Evolutionary conservation across 2,888 invertebrate genomes (phyloP).

Genomic region (Hemistola chrysoprasaria): DNA sequence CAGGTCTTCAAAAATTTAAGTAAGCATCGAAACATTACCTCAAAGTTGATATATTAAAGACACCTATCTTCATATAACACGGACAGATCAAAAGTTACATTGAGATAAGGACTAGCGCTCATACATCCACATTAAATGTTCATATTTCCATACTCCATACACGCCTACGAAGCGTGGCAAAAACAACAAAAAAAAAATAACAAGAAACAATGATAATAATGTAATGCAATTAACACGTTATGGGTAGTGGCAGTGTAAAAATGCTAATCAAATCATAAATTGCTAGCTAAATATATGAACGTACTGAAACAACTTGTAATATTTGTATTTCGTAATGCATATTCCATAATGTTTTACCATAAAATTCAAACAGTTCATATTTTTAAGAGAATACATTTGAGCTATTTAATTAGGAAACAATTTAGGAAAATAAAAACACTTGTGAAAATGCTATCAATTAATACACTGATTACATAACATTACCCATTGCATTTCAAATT

Average conservation of each 20-base stretch:
- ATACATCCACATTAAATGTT: slow-evolving; percentile 41
- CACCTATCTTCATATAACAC: slow-evolving; percentile 54
- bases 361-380: too few species aligned
- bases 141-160: slow-evolving; percentile 44
- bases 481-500: slow-evolving; percentile 12
- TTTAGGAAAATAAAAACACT: slow-evolving; percentile 1
- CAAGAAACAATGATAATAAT: slow-evolving; percentile 65
- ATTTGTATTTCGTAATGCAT: too few species aligned
- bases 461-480: slow-evolving; percentile 20
- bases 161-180: slow-evolving; percentile 64
- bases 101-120: slow-evolving; percentile 72
- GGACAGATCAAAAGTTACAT: slow-evolving; percentile 75
- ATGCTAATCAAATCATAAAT: slow-evolving; percentile 31
- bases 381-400: too few species aligned
- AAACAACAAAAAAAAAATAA: slow-evolving; percentile 62
- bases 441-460: slow-evolving; percentile 4
- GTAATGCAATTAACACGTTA: slow-evolving; percentile 33
- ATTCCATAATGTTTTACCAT: too few species aligned
- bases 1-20: slow-evolving; percentile 36
- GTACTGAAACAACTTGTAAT: too few species aligned
- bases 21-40: too few species aligned
- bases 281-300: not conserved
- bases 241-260: slow-evolving; percentile 57
- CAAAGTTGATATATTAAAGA: too few species aligned
- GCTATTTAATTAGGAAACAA: slow-evolving; percentile 1